These are phyloP conservation scores for Proteles cristata DNA, from an alignment of 2,113 vertebrate genomes.

Conservation along the genomic window DNA sequence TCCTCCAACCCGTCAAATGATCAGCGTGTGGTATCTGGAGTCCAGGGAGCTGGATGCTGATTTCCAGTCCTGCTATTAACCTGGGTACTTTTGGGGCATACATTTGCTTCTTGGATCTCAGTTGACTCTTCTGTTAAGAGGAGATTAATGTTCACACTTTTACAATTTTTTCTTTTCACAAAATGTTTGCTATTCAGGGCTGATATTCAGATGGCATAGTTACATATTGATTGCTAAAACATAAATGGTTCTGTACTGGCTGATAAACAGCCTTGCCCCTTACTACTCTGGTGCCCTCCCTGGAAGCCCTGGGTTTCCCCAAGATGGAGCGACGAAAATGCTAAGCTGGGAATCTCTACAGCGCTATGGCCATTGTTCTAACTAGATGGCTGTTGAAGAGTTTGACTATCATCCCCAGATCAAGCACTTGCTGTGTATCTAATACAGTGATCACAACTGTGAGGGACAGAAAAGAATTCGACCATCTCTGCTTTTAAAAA, in stretches of 20 bases:
- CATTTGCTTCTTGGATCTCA: not conserved
- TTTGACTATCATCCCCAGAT: not conserved
- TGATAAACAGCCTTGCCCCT: not conserved
- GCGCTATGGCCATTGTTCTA: not conserved
- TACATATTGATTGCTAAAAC: not conserved
- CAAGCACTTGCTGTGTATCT: not conserved
- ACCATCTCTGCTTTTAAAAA: not conserved
- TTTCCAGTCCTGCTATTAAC: not conserved
- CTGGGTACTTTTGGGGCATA: not conserved
- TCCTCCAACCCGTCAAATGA: not conserved
- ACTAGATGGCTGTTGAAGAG: not conserved
- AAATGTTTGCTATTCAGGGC: not conserved
- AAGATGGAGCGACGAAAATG: no score
- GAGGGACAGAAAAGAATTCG: not conserved
- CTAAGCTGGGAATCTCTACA: no score
- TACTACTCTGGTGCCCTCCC: not conserved
- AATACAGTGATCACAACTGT: not conserved
- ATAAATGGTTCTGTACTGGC: not conserved
- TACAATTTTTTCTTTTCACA: not conserved
- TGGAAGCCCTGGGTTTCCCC: not conserved
- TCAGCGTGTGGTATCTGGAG: not conserved
- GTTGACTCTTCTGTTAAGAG: not conserved
- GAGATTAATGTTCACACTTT: not conserved
- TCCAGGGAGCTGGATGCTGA: not conserved
- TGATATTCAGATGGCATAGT: not conserved